These are phyloP conservation scores for Calidris pugnax DNA, from an alignment of 2,113 vertebrate species.

Conservation along the genomic window DNA sequence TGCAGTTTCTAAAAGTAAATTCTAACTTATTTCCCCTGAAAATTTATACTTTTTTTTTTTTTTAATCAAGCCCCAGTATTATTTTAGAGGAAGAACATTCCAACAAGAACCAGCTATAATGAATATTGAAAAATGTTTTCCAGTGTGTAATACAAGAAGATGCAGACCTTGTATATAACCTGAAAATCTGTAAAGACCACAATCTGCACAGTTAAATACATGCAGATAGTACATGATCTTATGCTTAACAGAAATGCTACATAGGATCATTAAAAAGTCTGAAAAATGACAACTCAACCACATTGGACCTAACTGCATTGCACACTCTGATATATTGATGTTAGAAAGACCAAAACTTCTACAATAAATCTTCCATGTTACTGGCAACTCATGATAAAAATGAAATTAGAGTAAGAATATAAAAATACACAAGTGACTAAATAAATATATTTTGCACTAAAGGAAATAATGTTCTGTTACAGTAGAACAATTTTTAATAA, in stretches of 20 bases:
- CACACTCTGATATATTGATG: neutral
- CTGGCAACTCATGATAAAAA: neutral
- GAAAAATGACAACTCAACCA: neutral
- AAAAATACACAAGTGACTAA: neutral
- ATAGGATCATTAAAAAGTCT: neutral
- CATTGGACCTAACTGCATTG: neutral
- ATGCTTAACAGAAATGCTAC: neutral
- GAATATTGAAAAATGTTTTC: neutral
- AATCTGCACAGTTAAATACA: neutral
- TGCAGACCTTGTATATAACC: neutral
- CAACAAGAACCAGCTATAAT: neutral
- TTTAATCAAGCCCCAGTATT: neutral
- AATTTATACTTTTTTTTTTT: neutral
- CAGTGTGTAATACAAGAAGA: neutral
- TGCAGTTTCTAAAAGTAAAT: neutral
- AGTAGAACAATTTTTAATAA: neutral
- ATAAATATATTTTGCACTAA: neutral
- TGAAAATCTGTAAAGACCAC: neutral
- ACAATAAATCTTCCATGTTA: neutral
- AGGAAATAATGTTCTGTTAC: neutral
- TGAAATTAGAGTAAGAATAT: neutral
- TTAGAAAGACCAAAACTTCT: neutral
- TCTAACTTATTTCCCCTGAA: neutral
- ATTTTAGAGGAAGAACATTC: neutral
- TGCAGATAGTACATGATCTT: neutral